These are phyloP conservation scores for Eurytoma californica DNA, from an alignment of 2,888 invertebrate genomes.

Conservation along the genomic window DNA sequence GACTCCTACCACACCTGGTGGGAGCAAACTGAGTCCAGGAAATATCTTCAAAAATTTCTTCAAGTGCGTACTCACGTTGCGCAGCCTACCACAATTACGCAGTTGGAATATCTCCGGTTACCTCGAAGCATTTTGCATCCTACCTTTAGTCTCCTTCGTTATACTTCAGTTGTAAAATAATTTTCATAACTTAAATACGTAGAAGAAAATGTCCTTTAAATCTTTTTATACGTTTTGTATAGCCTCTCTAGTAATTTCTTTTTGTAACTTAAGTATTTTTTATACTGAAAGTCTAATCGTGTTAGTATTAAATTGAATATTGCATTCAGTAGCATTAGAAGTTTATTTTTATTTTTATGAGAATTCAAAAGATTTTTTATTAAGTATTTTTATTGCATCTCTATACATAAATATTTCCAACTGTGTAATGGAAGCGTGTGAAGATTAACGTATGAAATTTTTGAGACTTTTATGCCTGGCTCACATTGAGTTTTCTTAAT, in stretches of 20 bases:
- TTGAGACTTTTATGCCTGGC: constrained; percentile 52
- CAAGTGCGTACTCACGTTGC: constrained; percentile 84
- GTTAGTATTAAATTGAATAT: not conserved
- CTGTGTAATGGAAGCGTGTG: constrained; percentile 52
- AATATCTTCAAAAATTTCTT: constrained; percentile 97
- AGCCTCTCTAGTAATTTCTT: not conserved
- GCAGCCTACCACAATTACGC: constrained; percentile 64
- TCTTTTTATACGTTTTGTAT: not conserved
- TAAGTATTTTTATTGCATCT: not conserved
- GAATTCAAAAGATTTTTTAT: not conserved
- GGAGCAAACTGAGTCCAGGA: constrained; percentile 87
- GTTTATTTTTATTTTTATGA: not conserved
- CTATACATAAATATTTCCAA: constrained; percentile 42
- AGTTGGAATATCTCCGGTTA: constrained; percentile 48
- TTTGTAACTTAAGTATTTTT: not conserved
- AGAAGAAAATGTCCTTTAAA: not conserved
- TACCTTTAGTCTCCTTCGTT: not conserved
- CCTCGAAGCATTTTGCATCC: not conserved
- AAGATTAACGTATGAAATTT: constrained; percentile 50
- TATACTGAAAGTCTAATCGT: not conserved
- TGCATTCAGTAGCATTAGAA: not conserved
- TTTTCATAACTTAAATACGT: not conserved
- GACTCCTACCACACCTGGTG: constrained; percentile 79
- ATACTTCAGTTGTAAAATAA: not conserved
- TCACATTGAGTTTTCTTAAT: constrained; percentile 47